Conservation (phyloP, 2,113 vertebrate species). For the Sylvilagus bachmani region DNA sequence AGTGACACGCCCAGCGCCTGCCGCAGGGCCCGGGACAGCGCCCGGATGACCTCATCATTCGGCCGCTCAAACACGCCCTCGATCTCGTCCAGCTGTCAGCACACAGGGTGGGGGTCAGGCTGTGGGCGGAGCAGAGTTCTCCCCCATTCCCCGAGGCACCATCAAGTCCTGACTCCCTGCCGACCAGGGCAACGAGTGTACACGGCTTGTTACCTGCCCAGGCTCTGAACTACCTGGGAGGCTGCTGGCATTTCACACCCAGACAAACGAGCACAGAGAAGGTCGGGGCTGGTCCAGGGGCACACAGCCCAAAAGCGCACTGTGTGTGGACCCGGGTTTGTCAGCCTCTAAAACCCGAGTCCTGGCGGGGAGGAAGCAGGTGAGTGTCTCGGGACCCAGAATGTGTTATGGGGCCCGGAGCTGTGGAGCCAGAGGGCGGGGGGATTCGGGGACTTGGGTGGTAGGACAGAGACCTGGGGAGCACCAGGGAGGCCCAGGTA, state of each 20-base stretch:
- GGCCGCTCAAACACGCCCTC: constrained; percentile 96
- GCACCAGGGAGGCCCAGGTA: fast-evolving
- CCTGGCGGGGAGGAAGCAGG: background rate
- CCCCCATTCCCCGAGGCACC: too few relatives aligned
- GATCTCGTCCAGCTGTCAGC: constrained; percentile 94
- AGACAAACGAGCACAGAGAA: background rate
- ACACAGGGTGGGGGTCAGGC: background rate
- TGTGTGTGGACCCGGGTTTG: background rate
- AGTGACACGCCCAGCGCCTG: constrained; percentile 96
- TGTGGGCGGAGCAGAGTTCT: fast-evolving
- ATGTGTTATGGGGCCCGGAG: background rate
- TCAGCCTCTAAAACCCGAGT: background rate
- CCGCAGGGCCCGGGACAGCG: constrained; percentile 93
- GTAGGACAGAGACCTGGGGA: background rate
- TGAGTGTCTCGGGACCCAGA: fast-evolving
- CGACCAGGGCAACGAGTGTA: background rate
- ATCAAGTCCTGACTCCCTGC: background rate
- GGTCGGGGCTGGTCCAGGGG: background rate
- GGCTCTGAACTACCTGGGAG: fast-evolving
- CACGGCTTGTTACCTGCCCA: fast-evolving
- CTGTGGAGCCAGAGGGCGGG: background rate
- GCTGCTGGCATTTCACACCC: background rate
- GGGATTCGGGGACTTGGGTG: background rate
- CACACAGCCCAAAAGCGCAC: background rate
- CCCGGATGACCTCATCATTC: constrained; percentile 95